Evolutionary conservation across 2,113 vertebrate species (phyloP), one percentile per base, ranked within the genome.

Genomic region (Pseudorhombus dupliciocellatus): DNA sequence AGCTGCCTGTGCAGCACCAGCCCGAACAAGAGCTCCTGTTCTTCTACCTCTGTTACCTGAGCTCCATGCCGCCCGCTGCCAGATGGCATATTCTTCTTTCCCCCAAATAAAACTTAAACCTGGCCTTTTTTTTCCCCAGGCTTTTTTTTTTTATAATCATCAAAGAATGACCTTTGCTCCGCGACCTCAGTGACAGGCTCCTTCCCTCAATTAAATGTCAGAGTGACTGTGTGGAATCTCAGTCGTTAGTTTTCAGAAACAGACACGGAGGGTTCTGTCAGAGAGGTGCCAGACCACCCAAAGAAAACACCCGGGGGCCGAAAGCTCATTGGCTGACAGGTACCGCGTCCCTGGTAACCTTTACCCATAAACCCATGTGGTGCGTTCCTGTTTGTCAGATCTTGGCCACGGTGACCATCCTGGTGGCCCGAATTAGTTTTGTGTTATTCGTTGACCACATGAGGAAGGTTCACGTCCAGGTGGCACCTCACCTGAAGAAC

Each of bases 101-200:
- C 62, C 56, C 18, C 24, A 80, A 79, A 77, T 84, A 62, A 74
- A 81, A 75, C 44, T 24, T 80, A 12, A 89, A 75, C 73, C 64
- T 28, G 22, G 4, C 52, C 14, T 26, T 51, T 75, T 20, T 57
- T 42, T 3, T 10, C 21, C 0, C 34, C 10, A 20, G 50, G 37
- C 59, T 66, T 46, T 77, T 79, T 79, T 22, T 37, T 52, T 12
- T 52, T 14, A 77, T 84, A 66, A 80, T 79, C 79, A 81, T 84
- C 69, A 81, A 78, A 86, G 72, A 22, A 46, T 70, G 79, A 87
- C 78, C 83, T 91, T 88, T 90, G 83, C 79, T 73, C 74, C 70
- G 46, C 73, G 79, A 88, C 82, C 76, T 75, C 60, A 31, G 65
- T 73, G 73, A 81, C 73, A 72, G 81, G 54, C 73, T 28, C 58